Percentiles rank a stretch among this genome's conserved stretches.
Evolutionary conservation across 2,113 vertebrate genomes (phyloP).

Genomic region (Peromyscus leucopus): DNA sequence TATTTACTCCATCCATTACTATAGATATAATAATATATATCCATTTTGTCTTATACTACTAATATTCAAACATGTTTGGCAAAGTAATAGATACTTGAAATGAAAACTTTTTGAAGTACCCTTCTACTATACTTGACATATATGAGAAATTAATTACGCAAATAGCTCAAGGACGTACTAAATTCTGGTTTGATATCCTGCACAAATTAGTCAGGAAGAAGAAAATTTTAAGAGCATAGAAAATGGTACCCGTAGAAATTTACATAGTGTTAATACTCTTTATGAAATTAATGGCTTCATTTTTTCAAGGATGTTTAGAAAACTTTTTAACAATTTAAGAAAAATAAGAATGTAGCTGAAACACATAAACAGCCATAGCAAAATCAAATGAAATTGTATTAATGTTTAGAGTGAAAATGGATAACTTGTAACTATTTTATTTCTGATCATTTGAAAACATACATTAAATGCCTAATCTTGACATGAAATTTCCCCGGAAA

Average conservation of each 20-base stretch:
- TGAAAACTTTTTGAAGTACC: slow-evolving; percentile 36
- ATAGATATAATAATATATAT: not conserved
- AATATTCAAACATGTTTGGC: not conserved
- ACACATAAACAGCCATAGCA: not conserved
- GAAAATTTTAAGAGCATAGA: not conserved
- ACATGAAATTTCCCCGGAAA: not conserved
- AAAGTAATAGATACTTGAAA: not conserved
- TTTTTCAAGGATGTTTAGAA: not conserved
- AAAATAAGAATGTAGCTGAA: not conserved
- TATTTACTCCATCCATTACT: not conserved
- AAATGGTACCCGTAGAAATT: not conserved
- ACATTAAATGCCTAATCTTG: not conserved
- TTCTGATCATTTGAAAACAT: not conserved
- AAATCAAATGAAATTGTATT: not conserved
- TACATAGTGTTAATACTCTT: slow-evolving; percentile 1
- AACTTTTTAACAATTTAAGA: not conserved
- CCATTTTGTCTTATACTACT: not conserved
- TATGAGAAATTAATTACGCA: slow-evolving; percentile 37
- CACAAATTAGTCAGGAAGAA: slow-evolving; percentile 38
- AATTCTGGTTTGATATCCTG: slow-evolving; percentile 27
- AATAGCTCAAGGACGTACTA: not conserved
- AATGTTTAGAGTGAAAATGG: not conserved
- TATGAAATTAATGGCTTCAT: not conserved
- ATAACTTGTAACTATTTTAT: not conserved
- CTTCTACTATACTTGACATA: slow-evolving; percentile 8